Evolutionary conservation across 35 echinoderm and acorn worm genomes (phyloP).

Genomic region (Apostichopus californicus): DNA sequence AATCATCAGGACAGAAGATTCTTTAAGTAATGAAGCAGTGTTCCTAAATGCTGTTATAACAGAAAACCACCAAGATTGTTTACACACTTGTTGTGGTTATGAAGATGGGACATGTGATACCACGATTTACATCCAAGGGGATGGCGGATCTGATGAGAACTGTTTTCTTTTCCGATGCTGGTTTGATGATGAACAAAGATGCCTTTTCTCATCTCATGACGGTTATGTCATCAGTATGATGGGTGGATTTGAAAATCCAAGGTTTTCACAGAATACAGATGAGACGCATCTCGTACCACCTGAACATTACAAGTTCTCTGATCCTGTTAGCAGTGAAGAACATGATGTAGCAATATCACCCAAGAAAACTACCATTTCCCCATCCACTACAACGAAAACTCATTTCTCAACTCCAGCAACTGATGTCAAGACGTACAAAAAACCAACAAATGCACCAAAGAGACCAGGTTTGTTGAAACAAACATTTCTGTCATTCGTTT

Average conservation of each 20-base stretch:
- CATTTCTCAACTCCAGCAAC: neutral
- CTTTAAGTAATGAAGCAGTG: constrained; percentile 1
- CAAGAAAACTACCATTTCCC: neutral
- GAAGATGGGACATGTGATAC: constrained; percentile 33
- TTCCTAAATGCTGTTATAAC: constrained; percentile 37
- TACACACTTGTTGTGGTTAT: constrained; percentile 30
- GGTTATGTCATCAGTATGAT: constrained; percentile 42
- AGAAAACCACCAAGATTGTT: neutral
- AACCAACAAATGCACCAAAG: neutral
- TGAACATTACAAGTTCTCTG: neutral
- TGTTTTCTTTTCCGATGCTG: constrained; percentile 50
- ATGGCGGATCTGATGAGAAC: constrained; percentile 19
- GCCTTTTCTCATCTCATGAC: constrained; percentile 34
- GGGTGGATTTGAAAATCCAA: constrained; percentile 50
- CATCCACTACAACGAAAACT: neutral
- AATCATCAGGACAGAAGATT: constrained; percentile 56
- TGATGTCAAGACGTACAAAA: neutral
- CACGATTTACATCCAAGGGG: constrained; percentile 22
- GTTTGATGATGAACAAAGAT: constrained; percentile 42
- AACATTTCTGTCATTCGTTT: too few relatives aligned
- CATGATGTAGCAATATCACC: neutral
- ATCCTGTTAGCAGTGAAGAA: neutral
- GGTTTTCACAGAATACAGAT: constrained; percentile 4
- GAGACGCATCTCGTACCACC: neutral
- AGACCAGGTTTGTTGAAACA: neutral